Base-by-base conservation (phyloP, 2,113 vertebrate species). In the Lamprologus ornatipinnis region DNA sequence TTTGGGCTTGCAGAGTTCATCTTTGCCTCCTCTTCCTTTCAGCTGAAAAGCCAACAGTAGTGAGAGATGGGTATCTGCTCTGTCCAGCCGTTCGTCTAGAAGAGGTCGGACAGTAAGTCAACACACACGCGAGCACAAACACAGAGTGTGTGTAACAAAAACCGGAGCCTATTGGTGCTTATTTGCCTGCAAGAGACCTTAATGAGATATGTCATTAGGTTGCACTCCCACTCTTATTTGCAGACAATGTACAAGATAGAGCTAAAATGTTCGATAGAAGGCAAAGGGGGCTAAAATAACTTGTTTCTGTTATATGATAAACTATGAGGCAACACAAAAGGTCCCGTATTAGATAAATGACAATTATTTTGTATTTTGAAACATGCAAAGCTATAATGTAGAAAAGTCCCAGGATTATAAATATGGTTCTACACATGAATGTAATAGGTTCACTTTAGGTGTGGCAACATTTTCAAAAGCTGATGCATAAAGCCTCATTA, bases 21-120 rank as follows among this genome's bases (percentile, higher is more conserved):
- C 4, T 83, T 80, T 84, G 35, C 13, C 2, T 88, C 54, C 88
- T 23, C 68, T 83, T 91, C 47, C 95, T 90, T 95, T 28, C 92
- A 99, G 98, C 96, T 94, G 97, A 97, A 94, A 97, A 90, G 84
- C 97, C 98, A 35, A 97, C 95, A 37, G 95, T 94, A 2, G 96
- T 97, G 54, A 83, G 94, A 87, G 93, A 96, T 5, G 96, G 96
- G 23, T 97, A 97, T 92, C 94, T 99, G 91, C 96, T 99, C 92
- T 99, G 98, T 91, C 97, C 98, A 63, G 97, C 97, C 79, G 97
- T 97, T 12, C 83, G 96, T 87, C 94, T 99, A 42, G 94, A 97
- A 60, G 96, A 97, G 94, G 96, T 91, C 9, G 97, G 98, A 96
- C 96, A 99, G 98, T 99, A 96, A 98, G 98, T 98, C 11, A 23